phyloP scores from a whole-genome alignment of 2,888 invertebrate genomes.

The Branchellion lobata region DNA sequence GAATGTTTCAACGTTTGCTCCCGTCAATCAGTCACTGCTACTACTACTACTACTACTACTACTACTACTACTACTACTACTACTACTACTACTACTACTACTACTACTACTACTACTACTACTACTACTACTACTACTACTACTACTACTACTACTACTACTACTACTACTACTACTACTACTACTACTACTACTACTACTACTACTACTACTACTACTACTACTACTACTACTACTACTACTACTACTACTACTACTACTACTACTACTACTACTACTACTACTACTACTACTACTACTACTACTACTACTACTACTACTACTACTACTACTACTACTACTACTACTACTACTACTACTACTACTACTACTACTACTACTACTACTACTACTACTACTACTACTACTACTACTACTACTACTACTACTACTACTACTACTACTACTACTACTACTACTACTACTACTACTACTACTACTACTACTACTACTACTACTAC shows the following conservation, averaged over 20 bases:
- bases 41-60: slow-evolving; percentile 34
- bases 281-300: slow-evolving; percentile 17
- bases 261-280: slow-evolving; percentile 21
- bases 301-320: slow-evolving; percentile 19
- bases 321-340: slow-evolving; percentile 17
- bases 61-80: slow-evolving; percentile 35
- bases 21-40: slow-evolving; percentile 3
- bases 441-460: slow-evolving; percentile 21
- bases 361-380: slow-evolving; percentile 22
- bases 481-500: slow-evolving; percentile 48
- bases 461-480: slow-evolving; percentile 23
- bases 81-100: slow-evolving; percentile 45
- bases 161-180: slow-evolving; percentile 43
- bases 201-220: slow-evolving; percentile 38
- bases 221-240: slow-evolving; percentile 20
- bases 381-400: slow-evolving; percentile 17
- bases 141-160: slow-evolving; percentile 46
- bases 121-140: slow-evolving; percentile 49
- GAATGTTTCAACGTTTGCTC: no score
- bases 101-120: slow-evolving; percentile 48
- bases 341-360: slow-evolving; percentile 15
- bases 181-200: slow-evolving; percentile 43
- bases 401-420: slow-evolving; percentile 22
- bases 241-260: slow-evolving; percentile 22
- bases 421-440: slow-evolving; percentile 22